Evolutionary conservation across 2,888 invertebrate species (phyloP).

Genomic region (Drosophila neoperkinsi): DNA sequence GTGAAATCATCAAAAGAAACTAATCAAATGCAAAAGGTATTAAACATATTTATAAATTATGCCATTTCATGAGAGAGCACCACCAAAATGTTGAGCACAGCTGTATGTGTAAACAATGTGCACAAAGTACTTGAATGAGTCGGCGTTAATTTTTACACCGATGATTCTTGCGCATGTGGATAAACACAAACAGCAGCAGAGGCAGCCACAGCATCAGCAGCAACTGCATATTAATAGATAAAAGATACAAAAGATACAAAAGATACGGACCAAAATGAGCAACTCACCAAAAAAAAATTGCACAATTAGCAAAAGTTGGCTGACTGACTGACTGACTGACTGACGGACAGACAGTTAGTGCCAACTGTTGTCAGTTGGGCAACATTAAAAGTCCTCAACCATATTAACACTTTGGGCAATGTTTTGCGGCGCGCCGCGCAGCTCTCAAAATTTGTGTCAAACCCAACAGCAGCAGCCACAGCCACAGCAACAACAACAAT

Average conservation of each 20-base stretch:
- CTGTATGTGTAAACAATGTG: conserved; percentile 2
- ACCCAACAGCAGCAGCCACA: conserved; percentile 40
- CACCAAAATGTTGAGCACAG: not conserved
- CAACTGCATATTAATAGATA: conserved; percentile 33
- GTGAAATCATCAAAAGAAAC: not conserved
- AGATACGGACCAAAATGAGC: conserved; percentile 51
- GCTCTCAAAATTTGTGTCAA: conserved; percentile 72
- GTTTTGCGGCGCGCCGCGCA: conserved; percentile 75
- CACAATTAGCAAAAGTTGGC: conserved; percentile 71
- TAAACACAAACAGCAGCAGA: conserved; percentile 23
- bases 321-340: conserved; percentile 5
- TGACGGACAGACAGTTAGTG: conserved; percentile 35
- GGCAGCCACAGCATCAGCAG: conserved; percentile 12
- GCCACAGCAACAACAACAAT: conserved; percentile 44
- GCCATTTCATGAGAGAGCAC: not conserved
- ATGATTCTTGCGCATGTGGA: conserved; percentile 62
- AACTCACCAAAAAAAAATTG: conserved; percentile 67
- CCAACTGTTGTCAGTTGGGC: conserved; percentile 58
- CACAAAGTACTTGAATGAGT: conserved; percentile 57
- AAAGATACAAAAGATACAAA: conserved; percentile 27
- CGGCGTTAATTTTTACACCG: conserved; percentile 75
- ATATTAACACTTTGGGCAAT: conserved; percentile 78
- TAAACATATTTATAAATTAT: not conserved
- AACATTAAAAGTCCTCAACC: conserved; percentile 79
- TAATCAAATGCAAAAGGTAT: not conserved